A percentile compares a stretch with the other conserved stretches of the same genome.
Evolutionary conservation across 2,797 vertebrate genomes (phyloP).

Genomic region (Brachymystax lenok): DNA sequence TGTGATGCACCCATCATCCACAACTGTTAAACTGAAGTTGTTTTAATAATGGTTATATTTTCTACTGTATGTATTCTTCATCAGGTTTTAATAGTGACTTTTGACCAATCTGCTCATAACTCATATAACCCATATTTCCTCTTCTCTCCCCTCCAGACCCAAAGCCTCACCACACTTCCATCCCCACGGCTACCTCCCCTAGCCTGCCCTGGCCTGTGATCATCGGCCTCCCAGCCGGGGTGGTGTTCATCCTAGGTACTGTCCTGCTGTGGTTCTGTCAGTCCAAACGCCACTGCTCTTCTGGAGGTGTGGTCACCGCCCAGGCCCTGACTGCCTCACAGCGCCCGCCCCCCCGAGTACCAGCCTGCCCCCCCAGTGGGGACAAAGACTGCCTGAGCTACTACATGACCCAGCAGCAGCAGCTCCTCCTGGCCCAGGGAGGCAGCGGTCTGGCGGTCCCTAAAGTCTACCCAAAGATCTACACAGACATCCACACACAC

Average conservation of each 20-base stretch:
- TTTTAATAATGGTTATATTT: background rate
- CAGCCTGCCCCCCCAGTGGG: constrained; percentile 61
- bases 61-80: background rate
- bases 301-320: constrained; percentile 38
- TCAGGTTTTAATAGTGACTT: background rate
- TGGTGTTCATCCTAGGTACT: constrained; percentile 92
- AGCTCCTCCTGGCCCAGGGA: constrained; percentile 84
- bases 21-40: background rate
- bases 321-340: constrained; percentile 46
- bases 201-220: constrained; percentile 95
- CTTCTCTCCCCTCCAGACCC: constrained; percentile 73
- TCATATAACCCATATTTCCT: constrained; percentile 16
- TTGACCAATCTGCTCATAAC: background rate
- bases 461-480: constrained; percentile 94
- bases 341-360: constrained; percentile 73
- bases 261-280: constrained; percentile 96
- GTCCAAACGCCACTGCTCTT: constrained; percentile 88
- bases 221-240: constrained; percentile 91
- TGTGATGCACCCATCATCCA: background rate
- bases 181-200: constrained; percentile 74
- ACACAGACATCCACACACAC: constrained; percentile 93
- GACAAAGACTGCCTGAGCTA: constrained; percentile 89
- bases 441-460: constrained; percentile 68
- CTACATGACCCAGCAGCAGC: constrained; percentile 84
- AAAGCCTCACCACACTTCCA: constrained; percentile 79